Percentiles rank a stretch among this genome's conserved stretches.
Conservation (phyloP, 2,888 invertebrate species). For the Lasioglossum figueresi region DNA sequence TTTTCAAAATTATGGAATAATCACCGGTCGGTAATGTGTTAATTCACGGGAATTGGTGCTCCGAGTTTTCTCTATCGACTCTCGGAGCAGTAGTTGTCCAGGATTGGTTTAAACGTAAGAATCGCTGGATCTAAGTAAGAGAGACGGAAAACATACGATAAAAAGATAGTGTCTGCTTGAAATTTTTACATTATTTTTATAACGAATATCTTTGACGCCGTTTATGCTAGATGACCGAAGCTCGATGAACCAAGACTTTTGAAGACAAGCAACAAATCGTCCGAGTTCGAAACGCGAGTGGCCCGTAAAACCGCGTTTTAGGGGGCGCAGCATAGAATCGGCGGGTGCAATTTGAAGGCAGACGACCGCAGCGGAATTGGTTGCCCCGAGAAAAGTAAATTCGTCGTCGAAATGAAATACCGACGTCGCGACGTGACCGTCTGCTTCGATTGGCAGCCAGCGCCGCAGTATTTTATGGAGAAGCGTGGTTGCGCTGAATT, state of each 20-base stretch:
- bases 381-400: background rate
- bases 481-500: constrained; percentile 12
- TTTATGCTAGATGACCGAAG: background rate
- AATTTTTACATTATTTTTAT: too few species aligned
- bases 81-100: too few species aligned
- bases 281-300: background rate
- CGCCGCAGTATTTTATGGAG: background rate
- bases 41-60: too few species aligned
- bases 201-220: too few species aligned
- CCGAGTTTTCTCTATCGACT: too few species aligned
- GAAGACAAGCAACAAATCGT: background rate
- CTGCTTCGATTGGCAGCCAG: background rate
- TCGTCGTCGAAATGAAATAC: constrained; percentile 16
- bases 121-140: too few species aligned
- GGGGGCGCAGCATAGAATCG: background rate
- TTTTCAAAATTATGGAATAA: too few species aligned
- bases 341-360: background rate
- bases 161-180: too few species aligned
- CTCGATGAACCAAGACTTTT: background rate
- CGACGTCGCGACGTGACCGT: background rate
- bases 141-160: too few species aligned
- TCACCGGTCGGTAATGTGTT: too few species aligned
- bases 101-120: too few species aligned
- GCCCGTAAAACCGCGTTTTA: background rate
- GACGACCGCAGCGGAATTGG: background rate